Conservation (phyloP, 2,797 vertebrate species). For the Notolabrus celidotus region DNA sequence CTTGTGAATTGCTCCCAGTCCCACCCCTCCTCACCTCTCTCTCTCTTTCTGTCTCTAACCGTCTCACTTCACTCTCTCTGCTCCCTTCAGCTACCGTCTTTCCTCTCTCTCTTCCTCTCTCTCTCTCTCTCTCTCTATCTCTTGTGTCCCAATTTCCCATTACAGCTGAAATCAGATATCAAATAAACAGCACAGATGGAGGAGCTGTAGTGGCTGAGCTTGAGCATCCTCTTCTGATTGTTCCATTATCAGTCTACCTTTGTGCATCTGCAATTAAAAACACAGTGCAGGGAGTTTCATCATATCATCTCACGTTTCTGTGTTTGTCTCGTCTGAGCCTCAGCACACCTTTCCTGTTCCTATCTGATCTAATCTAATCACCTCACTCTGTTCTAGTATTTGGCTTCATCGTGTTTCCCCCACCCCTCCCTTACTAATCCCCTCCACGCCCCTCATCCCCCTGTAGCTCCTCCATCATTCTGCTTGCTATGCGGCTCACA, state of each 20-base stretch:
- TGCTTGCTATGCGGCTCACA: slow-evolving; percentile 76
- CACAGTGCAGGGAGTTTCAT: slow-evolving; percentile 26
- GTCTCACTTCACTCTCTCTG: neutral
- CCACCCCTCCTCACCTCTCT: slow-evolving; percentile 53
- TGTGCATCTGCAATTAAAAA: slow-evolving; percentile 52
- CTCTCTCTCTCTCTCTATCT: slow-evolving; percentile 20
- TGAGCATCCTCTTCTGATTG: slow-evolving; percentile 48
- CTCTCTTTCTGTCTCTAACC: slow-evolving; percentile 28
- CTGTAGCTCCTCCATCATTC: slow-evolving; percentile 57
- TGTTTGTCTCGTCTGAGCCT: slow-evolving; percentile 55
- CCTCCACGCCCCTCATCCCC: slow-evolving; percentile 15
- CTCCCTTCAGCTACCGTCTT: slow-evolving; percentile 14
- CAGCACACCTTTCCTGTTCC: slow-evolving; percentile 32
- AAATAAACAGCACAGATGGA: slow-evolving; percentile 58
- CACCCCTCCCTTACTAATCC: slow-evolving; percentile 36
- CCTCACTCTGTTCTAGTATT: slow-evolving; percentile 51
- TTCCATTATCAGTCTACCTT: slow-evolving; percentile 47
- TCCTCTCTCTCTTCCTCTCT: slow-evolving; percentile 11
- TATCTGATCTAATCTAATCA: slow-evolving; percentile 62
- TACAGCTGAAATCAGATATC: slow-evolving; percentile 57
- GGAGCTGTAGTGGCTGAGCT: slow-evolving; percentile 48
- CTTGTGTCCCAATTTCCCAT: slow-evolving; percentile 55
- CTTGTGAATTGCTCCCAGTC: slow-evolving; percentile 70
- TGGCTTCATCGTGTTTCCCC: slow-evolving; percentile 60
- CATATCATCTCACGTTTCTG: slow-evolving; percentile 41